Base-by-base conservation (phyloP, 2,888 invertebrate species). In the Drosophila trichaetosa region DNA sequence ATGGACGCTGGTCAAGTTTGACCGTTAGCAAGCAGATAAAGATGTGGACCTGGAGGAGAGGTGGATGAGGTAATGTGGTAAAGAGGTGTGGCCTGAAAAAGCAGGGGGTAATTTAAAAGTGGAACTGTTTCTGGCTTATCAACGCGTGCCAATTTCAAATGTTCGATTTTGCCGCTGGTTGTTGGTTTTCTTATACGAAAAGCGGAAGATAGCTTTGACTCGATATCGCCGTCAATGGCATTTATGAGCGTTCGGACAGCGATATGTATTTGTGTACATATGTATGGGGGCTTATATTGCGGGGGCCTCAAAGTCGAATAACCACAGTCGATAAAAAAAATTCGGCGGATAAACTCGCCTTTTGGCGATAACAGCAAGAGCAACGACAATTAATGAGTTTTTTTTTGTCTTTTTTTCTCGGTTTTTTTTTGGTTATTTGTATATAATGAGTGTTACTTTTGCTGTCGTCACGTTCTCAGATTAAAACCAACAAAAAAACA, bases 381-480 rank as follows among this genome's bases (percentile, higher is more conserved):
- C 61, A 65, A 53, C 66, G 58, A 24, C 70, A 74, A 78, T 65
- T 58, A 81, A 67, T 65, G 68, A 67, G 56, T 42, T 48, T 31
- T 53, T 53, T 60, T 57, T 7, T 46, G 13, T 21, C 3, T 59
- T 33, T 65, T 36, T 40, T 27, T 27, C 27, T 58, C 33, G 31
- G 21, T 29, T 46, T 38, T 36, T 42, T 16, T 36, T 53, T 40
- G 58, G 34, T 59, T 68, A 46, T 79, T 82, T 75, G 7, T 46
- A 82, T 83, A 80, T 76, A 82, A 82, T 58, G 73, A 59, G 69
- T 82, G 80, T 73, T 83, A 78, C 72, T 70, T 69, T 54, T 72
- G 62, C 49, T 56, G 54, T 54, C 57, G 63, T 72, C 81, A 78
- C 81, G 66, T 75, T 81, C 73, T 29, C 61, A 46, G 46, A 46